Base-by-base conservation (phyloP, 1,140 invertebrate genomes). In the Nasonia vitripennis region DNA sequence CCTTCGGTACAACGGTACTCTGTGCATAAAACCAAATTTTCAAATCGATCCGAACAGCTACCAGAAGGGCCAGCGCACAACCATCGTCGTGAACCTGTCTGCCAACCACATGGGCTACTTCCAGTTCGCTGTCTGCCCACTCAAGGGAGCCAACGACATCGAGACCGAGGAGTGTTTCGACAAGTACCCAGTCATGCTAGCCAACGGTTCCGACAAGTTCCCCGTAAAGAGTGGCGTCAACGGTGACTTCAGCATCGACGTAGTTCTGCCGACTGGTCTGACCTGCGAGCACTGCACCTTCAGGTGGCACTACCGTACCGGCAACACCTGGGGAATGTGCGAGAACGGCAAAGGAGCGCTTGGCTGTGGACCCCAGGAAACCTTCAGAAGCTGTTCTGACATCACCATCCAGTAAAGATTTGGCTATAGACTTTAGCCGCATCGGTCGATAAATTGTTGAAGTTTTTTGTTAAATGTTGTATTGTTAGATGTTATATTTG, bases 41-140 rank as follows among this genome's bases (percentile, higher is more conserved):
- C 9, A 10, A 45, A 45, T 45, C 41, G 41, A 45, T 10, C 41
- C 9, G 7, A 45, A 45, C 41, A 45, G 41, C 41, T 45, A 45
- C 10, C 41, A 45, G 41, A 45, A 45, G 41, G 41, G 41, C 9
- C 86, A 90, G 55, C 78, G 34, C 68, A 88, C 89, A 12, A 34
- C 45, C 2, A 94, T 97, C 48, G 94, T 95, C 67, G 95, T 97
- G 0, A 95, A 97, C 88, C 89, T 97, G 6, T 97, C 96, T 0
- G 96, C 96, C 2, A 95, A 94, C 89, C 97, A 97, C 90, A 94
- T 94, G 88, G 97, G 95, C 1, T 91, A 93, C 87, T 95, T 96
- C 85, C 90, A 93, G 87, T 96, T 95, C 89, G 89, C 94, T 45
- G 80, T 96, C 5, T 96, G 95, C 87, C 93, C 94, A 73, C 88